Conservation (phyloP, 2,888 invertebrate genomes). For the Neocrepidodera transversa region DNA sequence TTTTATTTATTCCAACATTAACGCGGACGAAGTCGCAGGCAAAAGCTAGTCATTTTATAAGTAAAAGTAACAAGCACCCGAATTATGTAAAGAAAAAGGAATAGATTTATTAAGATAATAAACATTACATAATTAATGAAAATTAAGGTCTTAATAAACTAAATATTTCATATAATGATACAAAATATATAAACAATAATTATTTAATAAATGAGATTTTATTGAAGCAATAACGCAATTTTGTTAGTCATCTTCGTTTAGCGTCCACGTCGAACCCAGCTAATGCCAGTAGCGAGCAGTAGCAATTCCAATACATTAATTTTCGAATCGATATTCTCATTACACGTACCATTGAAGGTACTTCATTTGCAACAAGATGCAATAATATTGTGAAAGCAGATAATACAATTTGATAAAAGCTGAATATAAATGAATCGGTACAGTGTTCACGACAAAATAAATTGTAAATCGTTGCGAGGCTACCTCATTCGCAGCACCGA, state of each 20-base stretch:
- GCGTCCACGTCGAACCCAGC: background rate
- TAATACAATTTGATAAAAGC: constrained; percentile 39
- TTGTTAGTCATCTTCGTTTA: background rate
- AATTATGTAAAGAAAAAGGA: no score
- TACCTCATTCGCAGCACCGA: constrained; percentile 19
- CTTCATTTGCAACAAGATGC: constrained; percentile 31
- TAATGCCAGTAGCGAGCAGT: background rate
- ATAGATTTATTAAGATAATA: no score
- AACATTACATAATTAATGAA: no score
- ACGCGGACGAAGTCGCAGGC: no score
- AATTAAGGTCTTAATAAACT: no score
- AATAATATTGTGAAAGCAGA: constrained; percentile 39
- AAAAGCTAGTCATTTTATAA: no score
- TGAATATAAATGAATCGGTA: constrained; percentile 36
- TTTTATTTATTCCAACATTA: no score
- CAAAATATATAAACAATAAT: background rate
- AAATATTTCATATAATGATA: background rate
- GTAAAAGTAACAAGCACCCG: no score
- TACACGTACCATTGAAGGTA: constrained; percentile 25
- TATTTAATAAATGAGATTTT: background rate
- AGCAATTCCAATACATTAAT: constrained; percentile 5
- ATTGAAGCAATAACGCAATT: background rate
- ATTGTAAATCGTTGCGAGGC: constrained; percentile 29
- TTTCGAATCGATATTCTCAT: constrained; percentile 24
- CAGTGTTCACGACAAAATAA: constrained; percentile 33